Base-by-base conservation (phyloP, 2,113 vertebrate genomes). In the Sturnira hondurensis region DNA sequence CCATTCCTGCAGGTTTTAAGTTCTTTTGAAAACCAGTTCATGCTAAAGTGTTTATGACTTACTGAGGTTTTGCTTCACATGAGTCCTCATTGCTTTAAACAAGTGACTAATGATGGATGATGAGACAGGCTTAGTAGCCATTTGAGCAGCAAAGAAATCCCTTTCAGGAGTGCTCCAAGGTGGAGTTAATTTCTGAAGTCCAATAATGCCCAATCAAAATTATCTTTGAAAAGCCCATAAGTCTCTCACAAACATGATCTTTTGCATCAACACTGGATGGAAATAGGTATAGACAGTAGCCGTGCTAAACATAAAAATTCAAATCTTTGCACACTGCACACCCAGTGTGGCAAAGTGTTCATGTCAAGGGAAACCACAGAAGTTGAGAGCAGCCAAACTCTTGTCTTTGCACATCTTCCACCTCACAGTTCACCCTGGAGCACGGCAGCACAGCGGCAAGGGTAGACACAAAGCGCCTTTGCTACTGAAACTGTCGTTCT, bases 1-100 rank as follows among this genome's bases (percentile, higher is more conserved):
- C 28, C 43, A 26, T 12, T 36, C 50, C 19, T 26, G 26, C 38
- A 63, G 47, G 54, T 70, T 86, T 52, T 24, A 10, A 52, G 19
- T 61, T 91, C 67, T 83, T 95, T 50, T 36, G n/a, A 26, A 86
- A 95, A 47, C 31, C 14, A 86, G 17, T 43, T 58, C 47, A 89
- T 33, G 3, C 68, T 83, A 31, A 61, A n/a, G 47, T 58, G 88
- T 45, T 56, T 38, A 31, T 36, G 31, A n/a, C 45, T 36, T 31
- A n/a, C 63, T 43, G 5, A 88, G 56, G 47, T 28, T 82, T 61
- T 52, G 73, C 85, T 84, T 87, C 56, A 22, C 11, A 3, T 24
- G 17, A 63, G 20, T 94, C 67, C 76, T 54, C 52, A 36, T 9
- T 71, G 58, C 67, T 47, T 93, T 93, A 74, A 80, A 70, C 20